These are phyloP conservation scores for Scleropages formosus DNA, from an alignment of 2,797 vertebrate species.

Conservation along the genomic window DNA sequence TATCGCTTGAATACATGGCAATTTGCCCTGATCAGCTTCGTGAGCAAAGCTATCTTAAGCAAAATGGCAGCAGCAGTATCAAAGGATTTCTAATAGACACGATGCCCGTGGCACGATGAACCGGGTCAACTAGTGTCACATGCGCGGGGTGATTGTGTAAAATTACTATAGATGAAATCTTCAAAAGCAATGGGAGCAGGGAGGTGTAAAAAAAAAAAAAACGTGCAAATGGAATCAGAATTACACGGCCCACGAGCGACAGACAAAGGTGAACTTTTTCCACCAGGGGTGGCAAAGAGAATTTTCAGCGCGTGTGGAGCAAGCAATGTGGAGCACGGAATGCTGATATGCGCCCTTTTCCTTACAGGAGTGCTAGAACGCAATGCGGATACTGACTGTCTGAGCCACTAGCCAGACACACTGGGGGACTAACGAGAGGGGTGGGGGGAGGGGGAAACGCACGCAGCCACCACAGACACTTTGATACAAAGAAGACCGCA, in stretches of 20 bases:
- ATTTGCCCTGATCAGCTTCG: not conserved
- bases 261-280: not conserved
- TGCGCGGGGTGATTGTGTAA: not conserved
- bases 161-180: slow-evolving; percentile 1
- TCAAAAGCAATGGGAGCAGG: not conserved
- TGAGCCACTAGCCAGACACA: slow-evolving; percentile 66
- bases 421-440: slow-evolving; percentile 45
- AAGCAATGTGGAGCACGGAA: slow-evolving; percentile 62
- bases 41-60: not conserved
- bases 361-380: slow-evolving; percentile 64
- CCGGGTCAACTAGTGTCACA: slow-evolving; percentile 2
- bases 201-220: not conserved
- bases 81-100: not conserved
- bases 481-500: not conserved
- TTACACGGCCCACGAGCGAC: not conserved
- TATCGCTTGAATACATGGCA: not conserved
- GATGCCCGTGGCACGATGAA: not conserved
- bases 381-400: slow-evolving; percentile 76
- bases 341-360: slow-evolving; percentile 65
- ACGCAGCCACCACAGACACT: not conserved
- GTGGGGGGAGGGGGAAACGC: not conserved
- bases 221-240: not conserved
- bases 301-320: slow-evolving; percentile 44
- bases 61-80: not conserved
- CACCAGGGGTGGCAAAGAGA: not conserved